A percentile compares a stretch with the other conserved stretches of the same genome.
phyloP scores from a whole-genome alignment of 2,797 vertebrate species.

The Hemibagrus guttatus region DNA sequence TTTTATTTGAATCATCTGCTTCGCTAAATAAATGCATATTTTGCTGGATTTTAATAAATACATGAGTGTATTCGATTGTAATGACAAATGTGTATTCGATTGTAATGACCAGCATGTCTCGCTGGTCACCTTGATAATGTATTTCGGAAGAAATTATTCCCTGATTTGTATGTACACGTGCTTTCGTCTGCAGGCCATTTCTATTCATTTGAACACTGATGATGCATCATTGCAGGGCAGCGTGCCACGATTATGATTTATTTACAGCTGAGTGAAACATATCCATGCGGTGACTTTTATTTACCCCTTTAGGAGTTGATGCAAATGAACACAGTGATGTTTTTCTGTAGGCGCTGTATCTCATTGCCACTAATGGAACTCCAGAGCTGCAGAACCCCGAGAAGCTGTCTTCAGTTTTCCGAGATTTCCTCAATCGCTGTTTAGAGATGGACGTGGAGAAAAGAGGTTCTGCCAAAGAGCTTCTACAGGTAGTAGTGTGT shows the following conservation, averaged over 20 bases:
- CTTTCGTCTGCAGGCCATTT: neutral
- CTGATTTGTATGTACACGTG: neutral
- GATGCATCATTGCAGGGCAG: neutral
- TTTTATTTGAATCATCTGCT: neutral
- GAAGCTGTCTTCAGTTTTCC: constrained; percentile 86
- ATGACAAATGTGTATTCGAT: neutral
- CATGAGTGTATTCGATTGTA: neutral
- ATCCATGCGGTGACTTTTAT: neutral
- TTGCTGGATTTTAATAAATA: neutral
- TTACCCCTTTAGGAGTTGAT: neutral
- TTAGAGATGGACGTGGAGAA: constrained; percentile 98
- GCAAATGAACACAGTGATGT: constrained; percentile 1
- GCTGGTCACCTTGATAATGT: neutral
- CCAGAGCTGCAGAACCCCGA: constrained; percentile 96
- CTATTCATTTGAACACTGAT: neutral
- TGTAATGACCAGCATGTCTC: neutral
- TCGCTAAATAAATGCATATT: neutral
- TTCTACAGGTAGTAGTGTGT: constrained; percentile 82
- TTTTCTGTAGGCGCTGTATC: constrained; percentile 86
- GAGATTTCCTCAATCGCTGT: constrained; percentile 93
- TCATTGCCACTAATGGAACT: constrained; percentile 95
- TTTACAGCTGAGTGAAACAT: neutral
- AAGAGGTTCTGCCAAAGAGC: constrained; percentile 91
- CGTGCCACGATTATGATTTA: neutral
- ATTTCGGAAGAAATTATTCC: neutral